Base-by-base conservation (phyloP, 1,140 invertebrate species). In the Bilobella aurantiaca region DNA sequence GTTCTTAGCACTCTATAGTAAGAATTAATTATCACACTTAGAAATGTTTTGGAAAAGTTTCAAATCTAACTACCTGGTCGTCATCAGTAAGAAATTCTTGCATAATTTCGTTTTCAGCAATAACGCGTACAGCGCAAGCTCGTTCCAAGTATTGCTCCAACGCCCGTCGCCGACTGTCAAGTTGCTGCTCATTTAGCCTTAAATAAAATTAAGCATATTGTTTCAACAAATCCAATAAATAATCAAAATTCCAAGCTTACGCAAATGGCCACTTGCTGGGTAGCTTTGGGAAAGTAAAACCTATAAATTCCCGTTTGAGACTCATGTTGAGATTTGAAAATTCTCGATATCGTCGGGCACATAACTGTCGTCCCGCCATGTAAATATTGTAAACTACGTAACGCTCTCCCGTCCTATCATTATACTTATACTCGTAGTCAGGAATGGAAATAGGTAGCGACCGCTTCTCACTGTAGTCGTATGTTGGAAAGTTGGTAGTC, bases 191-290 rank as follows among this genome's bases (percentile, higher is more conserved):
- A 75, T 90, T 95, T 62, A 93, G 78, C 59, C 83, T 34, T 25
- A 68, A 64, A 25, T 28, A 65, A 65, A 30, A 37, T 1, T 8
- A n/a, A 42, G 37, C n/a, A 8, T 12, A 57, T 58, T 5, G 5
- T 27, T 61, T 58, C 28, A 42, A 12, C 12, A 53, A 53, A 53
- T 23, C 49, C 12, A 16, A 53, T 12, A 14, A 53, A 12, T 23
- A 53, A 42, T 12, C 5, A 27, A 3, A 42, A 23, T 25, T 14
- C 2, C n/a, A n/a, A 46, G 77, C 81, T 78, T 85, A 83, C 77
- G 89, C 87, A 76, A 99, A 99, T 56, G 94, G 93, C 93, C 96
- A 98, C 82, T 99, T 99, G 59, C 93, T 93, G 0, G 97, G 96
- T 59, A 99, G 79, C 80, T 97, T 97, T 0, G 97, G 96, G 77